A percentile compares a stretch with the other conserved stretches of the same genome.
These are phyloP conservation scores for Drosophila micromelanica DNA, from an alignment of 1,140 invertebrate species.

Conservation along the genomic window DNA sequence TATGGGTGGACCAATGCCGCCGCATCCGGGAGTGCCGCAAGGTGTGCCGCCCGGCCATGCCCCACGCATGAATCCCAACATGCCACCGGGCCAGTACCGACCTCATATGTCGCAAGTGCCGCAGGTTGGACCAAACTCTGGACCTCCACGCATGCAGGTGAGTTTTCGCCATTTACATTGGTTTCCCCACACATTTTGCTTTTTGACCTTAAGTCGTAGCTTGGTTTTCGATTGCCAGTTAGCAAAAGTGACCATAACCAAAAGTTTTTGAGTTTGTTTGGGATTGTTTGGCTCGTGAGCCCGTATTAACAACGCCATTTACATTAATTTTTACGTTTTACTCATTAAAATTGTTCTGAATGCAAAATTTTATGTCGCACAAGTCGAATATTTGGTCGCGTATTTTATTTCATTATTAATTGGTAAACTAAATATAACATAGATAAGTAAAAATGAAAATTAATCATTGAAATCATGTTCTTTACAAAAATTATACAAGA, in stretches of 20 bases:
- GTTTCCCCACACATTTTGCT: constrained; percentile 10
- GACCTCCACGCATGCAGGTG: constrained; percentile 84
- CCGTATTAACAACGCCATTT: constrained; percentile 59
- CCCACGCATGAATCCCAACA: constrained; percentile 86
- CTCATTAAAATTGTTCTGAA: constrained; percentile 83
- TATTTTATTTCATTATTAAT: constrained; percentile 14
- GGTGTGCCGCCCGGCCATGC: constrained; percentile 86
- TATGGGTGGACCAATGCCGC: constrained; percentile 80
- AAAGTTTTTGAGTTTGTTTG: constrained; percentile 34
- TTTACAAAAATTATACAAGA: neutral
- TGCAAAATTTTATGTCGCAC: constrained; percentile 66
- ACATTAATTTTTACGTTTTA: constrained; percentile 52
- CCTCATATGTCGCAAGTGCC: constrained; percentile 85
- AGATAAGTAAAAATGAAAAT: constrained; percentile 5
- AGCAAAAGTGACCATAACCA: constrained; percentile 19
- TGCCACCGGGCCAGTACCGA: constrained; percentile 77
- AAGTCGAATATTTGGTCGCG: constrained; percentile 27
- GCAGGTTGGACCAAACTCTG: constrained; percentile 78
- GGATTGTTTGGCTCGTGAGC: constrained; percentile 25
- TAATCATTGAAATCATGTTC: constrained; percentile 8
- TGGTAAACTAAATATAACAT: constrained; percentile 8
- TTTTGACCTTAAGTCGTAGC: constrained; percentile 22
- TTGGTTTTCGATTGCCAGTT: constrained; percentile 25
- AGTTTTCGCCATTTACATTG: constrained; percentile 28
- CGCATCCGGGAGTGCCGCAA: constrained; percentile 84